Evolutionary conservation across 1,140 invertebrate genomes (phyloP), one percentile per base, ranked within the genome.

Genomic region (Formica selysi): DNA sequence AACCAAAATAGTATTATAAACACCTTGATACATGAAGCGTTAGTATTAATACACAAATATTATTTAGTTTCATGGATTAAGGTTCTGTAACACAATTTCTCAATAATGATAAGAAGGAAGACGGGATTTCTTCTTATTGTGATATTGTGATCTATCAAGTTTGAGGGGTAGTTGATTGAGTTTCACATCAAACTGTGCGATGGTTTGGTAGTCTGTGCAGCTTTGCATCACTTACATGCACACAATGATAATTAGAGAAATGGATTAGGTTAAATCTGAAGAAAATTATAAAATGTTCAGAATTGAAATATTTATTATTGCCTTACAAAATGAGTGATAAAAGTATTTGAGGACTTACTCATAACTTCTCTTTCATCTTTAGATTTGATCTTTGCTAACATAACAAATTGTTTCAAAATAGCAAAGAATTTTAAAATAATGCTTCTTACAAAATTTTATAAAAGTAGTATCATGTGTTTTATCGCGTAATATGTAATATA

Each of bases 181-280:
- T 92, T 91, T 91, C 85, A 91, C 87, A 92, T 91, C 76, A 91
- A 92, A 91, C 86, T 89, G 80, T 91, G 87, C 71, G 87, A 92
- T 86, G 91, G 91, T 91, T 91, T 85, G 89, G 86, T 92, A 92
- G 90, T 89, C 89, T 93, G 88, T 91, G 92, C 87, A 93, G 91
- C 92, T 94, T 94, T 93, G 90, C 92, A 94, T 93, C 90, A 93
- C 85, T 92, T 85, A 92, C 91, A 93, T 91, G 91, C 91, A 87
- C 89, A 92, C 92, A 92, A 92, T 90, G 22, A 76, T 10, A 83
- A 54, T 64, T 65, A 67, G 7, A 79, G 11, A 41, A 88, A 65
- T n/a, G 36, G 36, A 71, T 62, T 73, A 62, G 41, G 11, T 48
- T 44, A 51, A 61, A 44, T 61, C 29, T 26, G 38, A 51, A 76